These are phyloP conservation scores for Scaptomyza reducta DNA, from an alignment of 2,888 invertebrate species.

Conservation along the genomic window DNA sequence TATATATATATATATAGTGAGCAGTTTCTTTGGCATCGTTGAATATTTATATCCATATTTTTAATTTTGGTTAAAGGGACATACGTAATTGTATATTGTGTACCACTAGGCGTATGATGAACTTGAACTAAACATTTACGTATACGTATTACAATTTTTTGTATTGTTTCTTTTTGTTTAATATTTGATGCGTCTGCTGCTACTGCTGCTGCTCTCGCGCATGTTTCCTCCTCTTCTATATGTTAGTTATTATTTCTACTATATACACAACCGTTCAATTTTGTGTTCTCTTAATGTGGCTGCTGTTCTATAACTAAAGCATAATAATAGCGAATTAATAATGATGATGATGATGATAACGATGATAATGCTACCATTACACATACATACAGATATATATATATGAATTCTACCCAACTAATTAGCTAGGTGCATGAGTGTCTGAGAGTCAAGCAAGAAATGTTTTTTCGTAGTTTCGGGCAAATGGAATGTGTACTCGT, in stretches of 20 bases:
- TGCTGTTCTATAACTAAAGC: conserved; percentile 50
- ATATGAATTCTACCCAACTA: conserved; percentile 55
- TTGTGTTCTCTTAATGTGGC: conserved; percentile 47
- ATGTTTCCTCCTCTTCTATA: conserved; percentile 50
- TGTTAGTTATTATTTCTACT: conserved; percentile 28
- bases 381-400: conserved; percentile 16
- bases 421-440: conserved; percentile 77
- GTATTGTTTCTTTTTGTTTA: conserved; percentile 3
- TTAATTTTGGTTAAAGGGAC: conserved; percentile 42
- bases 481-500: conserved; percentile 57
- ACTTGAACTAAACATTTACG: conserved; percentile 33
- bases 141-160: conserved; percentile 26
- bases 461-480: conserved; percentile 62
- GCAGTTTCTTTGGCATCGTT: conserved; percentile 55
- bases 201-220: conserved; percentile 74
- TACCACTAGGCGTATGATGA: conserved; percentile 76
- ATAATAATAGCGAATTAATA: conserved; percentile 48
- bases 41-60: conserved; percentile 17
- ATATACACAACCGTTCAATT: conserved; percentile 31
- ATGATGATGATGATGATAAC: conserved; percentile 48
- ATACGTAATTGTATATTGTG: conserved; percentile 67
- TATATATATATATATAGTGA: conserved; percentile 43
- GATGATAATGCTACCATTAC: conserved; percentile 44
- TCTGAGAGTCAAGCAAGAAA: conserved; percentile 53
- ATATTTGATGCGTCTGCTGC: conserved; percentile 49